These are phyloP conservation scores for Egretta garzetta DNA, from an alignment of 2,113 vertebrate species.

Conservation along the genomic window DNA sequence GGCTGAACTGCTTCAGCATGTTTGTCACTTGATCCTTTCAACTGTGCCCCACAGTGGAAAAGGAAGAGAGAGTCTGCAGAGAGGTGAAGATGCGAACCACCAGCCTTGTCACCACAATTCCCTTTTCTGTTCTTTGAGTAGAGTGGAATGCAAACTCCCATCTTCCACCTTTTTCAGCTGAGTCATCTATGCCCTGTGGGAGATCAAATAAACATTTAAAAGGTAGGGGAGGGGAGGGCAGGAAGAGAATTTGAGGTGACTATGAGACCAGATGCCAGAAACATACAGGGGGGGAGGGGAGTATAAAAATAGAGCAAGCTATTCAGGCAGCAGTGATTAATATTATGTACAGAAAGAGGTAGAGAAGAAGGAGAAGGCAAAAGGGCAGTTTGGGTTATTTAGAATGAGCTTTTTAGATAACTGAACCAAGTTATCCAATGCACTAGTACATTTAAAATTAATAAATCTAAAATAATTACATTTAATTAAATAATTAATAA, in stretches of 20 bases:
- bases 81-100: background rate
- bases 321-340: background rate
- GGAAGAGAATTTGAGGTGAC: background rate
- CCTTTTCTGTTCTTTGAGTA: background rate
- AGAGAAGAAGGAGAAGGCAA: background rate
- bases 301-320: background rate
- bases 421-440: background rate
- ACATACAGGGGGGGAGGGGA: background rate
- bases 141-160: background rate
- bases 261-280: background rate
- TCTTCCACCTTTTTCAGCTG: background rate
- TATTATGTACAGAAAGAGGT: background rate
- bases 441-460: background rate
- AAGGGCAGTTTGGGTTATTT: background rate
- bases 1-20: background rate
- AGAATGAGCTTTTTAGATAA: background rate
- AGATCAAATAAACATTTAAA: background rate
- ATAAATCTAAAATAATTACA: background rate
- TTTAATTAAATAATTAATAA: background rate
- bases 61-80: background rate
- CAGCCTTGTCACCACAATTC: background rate
- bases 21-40: background rate
- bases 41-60: background rate
- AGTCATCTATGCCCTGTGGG: background rate
- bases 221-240: background rate